Base-by-base conservation (phyloP, 1,140 invertebrate genomes). In the Pseudomyrmex pallidus region DNA sequence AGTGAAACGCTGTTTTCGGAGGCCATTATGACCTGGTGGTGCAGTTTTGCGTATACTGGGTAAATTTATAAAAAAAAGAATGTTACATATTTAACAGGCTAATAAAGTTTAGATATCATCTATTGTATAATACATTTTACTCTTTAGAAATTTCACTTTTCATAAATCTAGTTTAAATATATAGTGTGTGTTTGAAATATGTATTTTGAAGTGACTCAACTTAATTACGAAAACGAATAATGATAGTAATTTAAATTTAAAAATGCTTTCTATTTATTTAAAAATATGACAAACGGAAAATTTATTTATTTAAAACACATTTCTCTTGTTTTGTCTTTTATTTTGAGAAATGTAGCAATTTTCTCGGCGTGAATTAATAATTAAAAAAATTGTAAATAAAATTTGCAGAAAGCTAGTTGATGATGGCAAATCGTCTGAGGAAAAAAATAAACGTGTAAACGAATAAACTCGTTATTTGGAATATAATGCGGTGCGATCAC, bases 31-130 rank as follows among this genome's bases (percentile, higher is more conserved):
- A 96, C 96, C 84, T 96, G 97, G 93, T 98, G 97, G 97, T 96
- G 97, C 50, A 98, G 98, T 93, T 98, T 98, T 91, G 97, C 97
- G 2, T 97, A 97, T 93, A 97, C 96, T 62, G 98, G 98, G 98
- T 97, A 93, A 95, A 95, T 94, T 85, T 15, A 7, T 50, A 7
- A 20, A 15, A 20, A 20, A 48, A 12, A 63, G 22, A 48, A n/a
- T 7, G 13, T 13, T 12, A 57, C 17, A 2, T 8, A n/a, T 48
- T 61, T 15, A 50, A 15, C 25, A 25, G 25, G 2, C 3, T 22
- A 3, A 25, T 1, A 12, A 25, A 74, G 13, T 17, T 74, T 54
- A 22, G 9, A 5, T 7, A 17, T 15, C 17, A 35, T 48, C 12
- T 1, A 20, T 48, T 54, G 12, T 62, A n/a, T n/a, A n/a, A n/a